phyloP scores from a whole-genome alignment of 2,797 vertebrate genomes.

The Leptoclinus maculatus region DNA sequence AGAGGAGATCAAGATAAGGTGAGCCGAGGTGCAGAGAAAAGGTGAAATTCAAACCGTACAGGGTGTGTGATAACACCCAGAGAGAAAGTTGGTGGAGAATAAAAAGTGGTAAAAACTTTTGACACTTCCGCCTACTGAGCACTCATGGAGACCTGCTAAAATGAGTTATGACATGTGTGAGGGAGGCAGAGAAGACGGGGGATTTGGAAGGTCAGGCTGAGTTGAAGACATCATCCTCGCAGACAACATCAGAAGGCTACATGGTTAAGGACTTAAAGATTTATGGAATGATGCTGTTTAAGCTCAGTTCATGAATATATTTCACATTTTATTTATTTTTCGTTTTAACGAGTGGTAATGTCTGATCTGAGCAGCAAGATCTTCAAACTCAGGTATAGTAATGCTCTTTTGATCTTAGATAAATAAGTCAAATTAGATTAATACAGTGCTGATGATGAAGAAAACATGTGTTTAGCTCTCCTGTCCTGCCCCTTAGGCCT shows the following conservation, averaged over 20 bases:
- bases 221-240: conserved; percentile 31
- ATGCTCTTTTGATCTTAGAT: not conserved
- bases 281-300: conserved; percentile 19
- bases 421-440: not conserved
- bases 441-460: not conserved
- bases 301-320: conserved; percentile 21
- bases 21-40: not conserved
- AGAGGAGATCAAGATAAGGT: not conserved
- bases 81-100: not conserved
- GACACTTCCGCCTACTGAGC: conserved; percentile 51
- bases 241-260: conserved; percentile 4
- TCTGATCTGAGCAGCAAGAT: conserved; percentile 11
- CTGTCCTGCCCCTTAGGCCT: not conserved
- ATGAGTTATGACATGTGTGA: conserved; percentile 55
- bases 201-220: conserved; percentile 48
- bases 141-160: conserved; percentile 49
- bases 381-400: not conserved
- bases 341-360: not conserved
- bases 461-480: not conserved
- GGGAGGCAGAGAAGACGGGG: conserved; percentile 29
- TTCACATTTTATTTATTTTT: not conserved
- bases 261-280: conserved; percentile 39
- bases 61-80: not conserved
- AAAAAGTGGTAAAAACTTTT: conserved; percentile 1
- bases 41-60: not conserved